Percentiles rank a stretch among this genome's conserved stretches.
phyloP scores from a whole-genome alignment of 2,113 vertebrate species.

The Nothoprocta pentlandii region DNA sequence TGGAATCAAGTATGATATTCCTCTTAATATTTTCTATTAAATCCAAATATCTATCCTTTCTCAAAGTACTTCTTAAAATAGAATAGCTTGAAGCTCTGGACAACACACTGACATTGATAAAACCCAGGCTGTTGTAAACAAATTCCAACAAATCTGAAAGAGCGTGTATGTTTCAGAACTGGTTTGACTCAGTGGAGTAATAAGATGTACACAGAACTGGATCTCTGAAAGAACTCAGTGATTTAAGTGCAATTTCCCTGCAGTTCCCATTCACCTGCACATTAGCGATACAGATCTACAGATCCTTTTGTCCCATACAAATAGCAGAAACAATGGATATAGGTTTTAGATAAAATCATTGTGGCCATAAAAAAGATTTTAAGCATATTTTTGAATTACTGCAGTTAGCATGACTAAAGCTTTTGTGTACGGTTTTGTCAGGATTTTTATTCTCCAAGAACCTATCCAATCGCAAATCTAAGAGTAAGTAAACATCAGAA shows the following conservation, averaged over 20 bases:
- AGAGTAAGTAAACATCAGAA: not conserved
- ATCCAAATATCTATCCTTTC: not conserved
- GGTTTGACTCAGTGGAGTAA: conserved; percentile 31
- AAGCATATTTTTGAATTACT: not conserved
- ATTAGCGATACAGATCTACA: conserved; percentile 15
- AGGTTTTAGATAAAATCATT: not conserved
- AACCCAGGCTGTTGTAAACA: conserved; percentile 38
- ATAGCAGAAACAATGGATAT: conserved; percentile 1
- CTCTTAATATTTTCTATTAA: not conserved
- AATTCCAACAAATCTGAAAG: conserved; percentile 26
- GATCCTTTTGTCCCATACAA: conserved; percentile 16
- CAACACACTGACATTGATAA: conserved; percentile 37
- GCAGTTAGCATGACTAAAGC: not conserved
- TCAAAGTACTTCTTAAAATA: conserved; percentile 52
- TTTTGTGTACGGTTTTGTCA: not conserved
- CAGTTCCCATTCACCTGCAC: conserved; percentile 14
- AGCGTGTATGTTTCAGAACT: conserved; percentile 33
- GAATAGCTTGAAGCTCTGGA: not conserved
- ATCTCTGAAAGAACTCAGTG: conserved; percentile 21
- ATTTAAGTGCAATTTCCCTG: conserved; percentile 6
- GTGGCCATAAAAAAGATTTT: not conserved
- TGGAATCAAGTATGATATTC: not conserved
- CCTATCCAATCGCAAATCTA: not conserved
- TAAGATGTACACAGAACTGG: not conserved
- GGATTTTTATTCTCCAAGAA: not conserved